Conservation (phyloP, 2,113 vertebrate genomes). For the Vicugna pacos region DNA sequence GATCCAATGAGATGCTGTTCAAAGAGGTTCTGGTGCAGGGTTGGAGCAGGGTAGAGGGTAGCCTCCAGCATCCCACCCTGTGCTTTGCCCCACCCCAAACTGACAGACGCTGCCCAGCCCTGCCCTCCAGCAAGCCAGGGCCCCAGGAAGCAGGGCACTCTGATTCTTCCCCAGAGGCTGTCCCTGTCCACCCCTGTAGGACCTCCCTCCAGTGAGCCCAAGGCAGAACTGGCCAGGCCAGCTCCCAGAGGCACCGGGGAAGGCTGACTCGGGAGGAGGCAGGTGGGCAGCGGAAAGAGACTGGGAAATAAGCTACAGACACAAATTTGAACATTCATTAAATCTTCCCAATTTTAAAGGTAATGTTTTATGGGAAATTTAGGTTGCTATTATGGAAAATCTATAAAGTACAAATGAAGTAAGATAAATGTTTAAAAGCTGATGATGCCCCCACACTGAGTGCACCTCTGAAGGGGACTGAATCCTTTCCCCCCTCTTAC, state of each 20-base stretch:
- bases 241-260: not conserved
- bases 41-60: too few relatives aligned
- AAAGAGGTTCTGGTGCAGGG: not conserved
- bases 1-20: rapidly evolving
- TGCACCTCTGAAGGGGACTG: too few relatives aligned
- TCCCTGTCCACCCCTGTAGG: not conserved
- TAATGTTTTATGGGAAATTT: not conserved
- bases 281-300: not conserved
- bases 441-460: not conserved
- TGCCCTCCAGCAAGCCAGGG: not conserved
- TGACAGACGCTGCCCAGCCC: not conserved
- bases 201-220: not conserved
- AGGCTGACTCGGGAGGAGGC: not conserved
- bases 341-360: not conserved
- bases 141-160: rapidly evolving
- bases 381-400: not conserved
- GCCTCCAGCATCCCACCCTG: not conserved
- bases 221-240: not conserved
- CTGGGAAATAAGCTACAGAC: not conserved
- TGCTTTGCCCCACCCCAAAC: not conserved
- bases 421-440: not conserved
- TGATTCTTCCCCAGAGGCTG: not conserved
- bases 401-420: not conserved
- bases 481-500: not conserved
- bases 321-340: not conserved